phyloP scores from a whole-genome alignment of 2,797 vertebrate genomes.

The Myiotriccus ornatus region DNA sequence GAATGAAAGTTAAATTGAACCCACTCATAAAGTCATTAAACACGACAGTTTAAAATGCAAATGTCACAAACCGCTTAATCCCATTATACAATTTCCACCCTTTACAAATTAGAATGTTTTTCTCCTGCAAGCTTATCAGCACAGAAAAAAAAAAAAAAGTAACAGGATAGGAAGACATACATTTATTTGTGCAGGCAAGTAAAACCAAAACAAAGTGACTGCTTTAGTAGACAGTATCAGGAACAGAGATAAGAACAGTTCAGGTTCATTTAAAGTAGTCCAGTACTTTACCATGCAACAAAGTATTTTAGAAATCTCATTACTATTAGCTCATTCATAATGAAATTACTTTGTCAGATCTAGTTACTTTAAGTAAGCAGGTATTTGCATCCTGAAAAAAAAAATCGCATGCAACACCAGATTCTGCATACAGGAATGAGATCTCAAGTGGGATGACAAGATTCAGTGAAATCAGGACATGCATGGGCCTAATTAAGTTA shows the following conservation, averaged over 20 bases:
- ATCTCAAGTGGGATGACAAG: background rate
- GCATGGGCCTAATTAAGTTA: background rate
- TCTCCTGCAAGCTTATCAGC: background rate
- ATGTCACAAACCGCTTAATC: background rate
- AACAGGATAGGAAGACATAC: background rate
- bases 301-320: background rate
- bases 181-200: background rate
- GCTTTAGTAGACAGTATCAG: background rate
- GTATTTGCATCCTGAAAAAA: background rate
- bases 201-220: background rate
- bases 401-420: fast-evolving
- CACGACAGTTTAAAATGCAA: background rate
- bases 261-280: background rate
- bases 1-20: background rate
- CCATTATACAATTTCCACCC: background rate
- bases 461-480: background rate
- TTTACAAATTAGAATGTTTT: background rate
- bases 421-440: background rate
- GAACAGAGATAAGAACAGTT: background rate
- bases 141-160: background rate
- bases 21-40: background rate
- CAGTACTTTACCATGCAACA: background rate
- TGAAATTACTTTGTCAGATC: background rate
- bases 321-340: background rate
- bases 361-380: background rate